Percentiles rank a stretch among this genome's conserved stretches.
Conservation (phyloP, 2,888 invertebrate genomes). For the Dorcus parallelipipedus region DNA sequence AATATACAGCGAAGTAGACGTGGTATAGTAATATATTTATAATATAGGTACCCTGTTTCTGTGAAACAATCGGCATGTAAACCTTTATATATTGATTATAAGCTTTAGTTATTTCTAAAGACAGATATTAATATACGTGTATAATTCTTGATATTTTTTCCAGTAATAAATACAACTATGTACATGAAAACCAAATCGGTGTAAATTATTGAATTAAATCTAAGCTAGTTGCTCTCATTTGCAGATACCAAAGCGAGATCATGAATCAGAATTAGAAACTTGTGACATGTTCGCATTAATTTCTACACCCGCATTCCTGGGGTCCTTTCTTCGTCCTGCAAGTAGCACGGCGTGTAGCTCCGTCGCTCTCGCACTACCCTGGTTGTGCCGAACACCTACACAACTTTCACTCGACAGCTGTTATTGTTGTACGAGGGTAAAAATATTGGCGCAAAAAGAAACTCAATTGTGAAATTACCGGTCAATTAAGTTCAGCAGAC, state of each 20-base stretch:
- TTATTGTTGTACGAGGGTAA: slow-evolving; percentile 13
- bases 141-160: no score
- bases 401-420: slow-evolving; percentile 26
- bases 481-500: slow-evolving; percentile 10
- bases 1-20: no score
- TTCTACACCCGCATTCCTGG: slow-evolving; percentile 37
- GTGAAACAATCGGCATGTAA: no score
- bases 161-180: no score
- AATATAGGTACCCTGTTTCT: no score
- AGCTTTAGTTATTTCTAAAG: no score
- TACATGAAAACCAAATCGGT: no score
- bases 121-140: no score
- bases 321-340: neutral
- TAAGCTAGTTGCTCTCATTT: slow-evolving; percentile 4
- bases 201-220: neutral
- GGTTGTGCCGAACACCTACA: slow-evolving; percentile 17
- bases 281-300: slow-evolving; percentile 33
- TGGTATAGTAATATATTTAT: no score
- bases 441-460: slow-evolving; percentile 7
- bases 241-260: slow-evolving; percentile 23
- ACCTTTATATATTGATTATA: no score
- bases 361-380: slow-evolving; percentile 5
- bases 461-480: slow-evolving; percentile 17
- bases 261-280: slow-evolving; percentile 38
- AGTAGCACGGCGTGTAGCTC: neutral